Percentiles rank a stretch among this genome's conserved stretches.
These are phyloP conservation scores for Macrotrachela quadricornifera DNA, from an alignment of 1,140 invertebrate species.

Conservation along the genomic window DNA sequence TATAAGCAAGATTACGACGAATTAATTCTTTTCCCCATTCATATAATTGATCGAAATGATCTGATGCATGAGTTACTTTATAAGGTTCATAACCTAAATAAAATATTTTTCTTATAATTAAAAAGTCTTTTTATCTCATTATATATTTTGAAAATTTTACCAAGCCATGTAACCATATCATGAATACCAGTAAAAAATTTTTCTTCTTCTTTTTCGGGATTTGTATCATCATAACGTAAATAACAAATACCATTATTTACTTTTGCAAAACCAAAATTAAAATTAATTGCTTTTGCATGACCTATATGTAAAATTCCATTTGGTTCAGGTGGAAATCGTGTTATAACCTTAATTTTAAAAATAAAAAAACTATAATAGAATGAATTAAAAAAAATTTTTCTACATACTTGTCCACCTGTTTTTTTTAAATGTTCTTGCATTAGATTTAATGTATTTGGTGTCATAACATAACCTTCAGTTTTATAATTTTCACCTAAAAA, in stretches of 20 bases:
- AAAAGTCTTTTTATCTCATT: too few species aligned
- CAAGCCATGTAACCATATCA: slow-evolving; percentile 93
- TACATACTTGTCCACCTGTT: slow-evolving; percentile 50
- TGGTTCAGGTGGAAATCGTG: slow-evolving; percentile 93
- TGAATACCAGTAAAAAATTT: slow-evolving; percentile 81
- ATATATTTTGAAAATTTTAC: slow-evolving; percentile 26
- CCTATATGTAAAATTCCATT: slow-evolving; percentile 98
- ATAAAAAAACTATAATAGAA: too few species aligned
- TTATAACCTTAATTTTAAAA: slow-evolving; percentile 58
- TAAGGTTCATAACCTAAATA: slow-evolving; percentile 58
- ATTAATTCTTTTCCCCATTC: slow-evolving; percentile 71
- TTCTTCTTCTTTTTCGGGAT: slow-evolving; percentile 98
- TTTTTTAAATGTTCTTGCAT: slow-evolving; percentile 61
- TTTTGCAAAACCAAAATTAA: slow-evolving; percentile 95
- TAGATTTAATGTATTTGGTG: slow-evolving; percentile 56
- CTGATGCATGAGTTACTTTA: slow-evolving; percentile 75
- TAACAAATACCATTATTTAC: slow-evolving; percentile 61
- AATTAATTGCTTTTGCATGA: slow-evolving; percentile 98
- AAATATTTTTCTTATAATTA: slow-evolving; percentile 20
- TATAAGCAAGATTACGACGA: slow-evolving; percentile 66
- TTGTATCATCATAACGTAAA: slow-evolving; percentile 91
- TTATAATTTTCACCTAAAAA: slow-evolving; percentile 66
- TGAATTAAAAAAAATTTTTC: background rate
- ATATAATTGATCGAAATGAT: slow-evolving; percentile 86
- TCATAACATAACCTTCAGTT: slow-evolving; percentile 91